Conservation (phyloP, 2,797 vertebrate genomes). For the Geotrypetes seraphini region DNA sequence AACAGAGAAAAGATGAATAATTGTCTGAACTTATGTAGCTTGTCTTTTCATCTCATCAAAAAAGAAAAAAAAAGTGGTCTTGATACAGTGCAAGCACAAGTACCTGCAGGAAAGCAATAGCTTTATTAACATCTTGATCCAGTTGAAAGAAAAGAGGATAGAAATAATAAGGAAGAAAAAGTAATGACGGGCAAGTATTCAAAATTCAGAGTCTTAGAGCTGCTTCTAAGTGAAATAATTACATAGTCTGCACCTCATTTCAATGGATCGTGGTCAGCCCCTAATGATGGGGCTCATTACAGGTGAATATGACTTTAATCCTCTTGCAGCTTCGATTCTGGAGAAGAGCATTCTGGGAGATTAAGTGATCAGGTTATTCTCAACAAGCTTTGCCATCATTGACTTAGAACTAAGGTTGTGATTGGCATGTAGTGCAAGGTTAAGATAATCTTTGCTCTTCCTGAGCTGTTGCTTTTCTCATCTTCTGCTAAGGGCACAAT, state of each 20-base stretch:
- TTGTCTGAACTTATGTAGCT: constrained; percentile 16
- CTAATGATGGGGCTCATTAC: constrained; percentile 46
- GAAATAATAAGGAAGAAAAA: constrained; percentile 22
- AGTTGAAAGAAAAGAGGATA: constrained; percentile 18
- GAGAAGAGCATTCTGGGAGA: constrained; percentile 44
- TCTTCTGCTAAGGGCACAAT: constrained; percentile 44
- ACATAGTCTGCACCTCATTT: constrained; percentile 11
- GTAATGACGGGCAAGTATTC: constrained; percentile 17
- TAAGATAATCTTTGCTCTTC: constrained; percentile 49
- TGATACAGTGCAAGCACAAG: constrained; percentile 9
- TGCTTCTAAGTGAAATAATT: constrained; percentile 31
- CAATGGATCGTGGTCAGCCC: constrained; percentile 27
- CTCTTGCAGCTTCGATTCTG: constrained; percentile 35
- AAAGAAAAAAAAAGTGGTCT: constrained; percentile 2
- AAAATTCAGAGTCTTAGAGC: constrained; percentile 25
- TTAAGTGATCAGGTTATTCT: constrained; percentile 42
- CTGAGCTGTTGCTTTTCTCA: constrained; percentile 48
- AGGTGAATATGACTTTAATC: constrained; percentile 33
- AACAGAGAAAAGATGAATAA: constrained; percentile 19
- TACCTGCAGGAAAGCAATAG: constrained; percentile 17
- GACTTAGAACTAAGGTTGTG: constrained; percentile 40
- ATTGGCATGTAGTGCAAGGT: constrained; percentile 38
- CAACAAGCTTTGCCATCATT: constrained; percentile 41
- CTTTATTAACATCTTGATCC: constrained; percentile 25
- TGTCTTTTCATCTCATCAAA: constrained; percentile 21